Base-by-base conservation (phyloP, 2,113 vertebrate genomes). In the Felis chaus region DNA sequence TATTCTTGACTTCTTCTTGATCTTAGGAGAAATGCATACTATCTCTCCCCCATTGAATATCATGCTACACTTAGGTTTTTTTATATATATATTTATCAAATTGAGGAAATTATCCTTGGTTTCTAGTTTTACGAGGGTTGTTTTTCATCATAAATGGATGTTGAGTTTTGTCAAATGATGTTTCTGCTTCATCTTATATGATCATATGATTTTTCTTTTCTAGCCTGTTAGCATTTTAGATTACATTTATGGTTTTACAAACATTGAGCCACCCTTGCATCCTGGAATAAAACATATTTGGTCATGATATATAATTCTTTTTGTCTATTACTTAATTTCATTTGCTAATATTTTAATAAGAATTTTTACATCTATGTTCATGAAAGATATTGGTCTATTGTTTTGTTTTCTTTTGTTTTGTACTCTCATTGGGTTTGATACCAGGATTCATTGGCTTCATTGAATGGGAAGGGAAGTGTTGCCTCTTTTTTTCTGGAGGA, bases 271-370 rank as follows among this genome's bases (percentile, higher is more conserved):
- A 91, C 4, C 9, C 8, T 94, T 93, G 10, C 5, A 83, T 92
- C 16, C 25, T 71, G 18, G 5, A 55, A 41, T 90, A 83, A 95
- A 95, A 23, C 3, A 14, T 9, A 76, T 76, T 79, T 90, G 4
- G 11, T 89, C 71, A 36, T 76, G 41, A 4, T 80, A 7, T 82
- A 48, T 55, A 95, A 61, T 83, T 92, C 12, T 86, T 89, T 91
- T 83, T 36, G 68, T 39, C 5, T 68, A 66, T 94, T 81, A 66
- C 45, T 94, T 66, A 85, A 84, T 83, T 79, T n/a, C 94, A 55
- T 45, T 96, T 90, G 53, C n/a, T 87, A 93, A 31, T 87, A 57
- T 92, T 95, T 94, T 73, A 10, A 16, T 66, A 88, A 66, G 18
- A 19, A 33, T 61, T 89, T 95, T 92, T 83, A 1, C 2, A 13